Percentiles rank a stretch among this genome's conserved stretches.
These are phyloP conservation scores for Aphis craccivora DNA, from an alignment of 1,140 invertebrate genomes.

Conservation along the genomic window DNA sequence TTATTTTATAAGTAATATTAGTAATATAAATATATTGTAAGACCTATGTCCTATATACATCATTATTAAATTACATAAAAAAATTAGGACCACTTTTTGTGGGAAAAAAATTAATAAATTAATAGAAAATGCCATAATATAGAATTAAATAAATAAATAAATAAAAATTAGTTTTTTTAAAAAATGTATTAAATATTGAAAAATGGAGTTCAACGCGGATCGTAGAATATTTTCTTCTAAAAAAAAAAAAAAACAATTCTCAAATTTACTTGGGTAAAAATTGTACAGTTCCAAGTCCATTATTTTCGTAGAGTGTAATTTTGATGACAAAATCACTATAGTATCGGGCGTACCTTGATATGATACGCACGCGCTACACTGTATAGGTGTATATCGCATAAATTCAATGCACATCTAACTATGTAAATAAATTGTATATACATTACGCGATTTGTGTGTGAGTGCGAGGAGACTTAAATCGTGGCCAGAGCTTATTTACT, in stretches of 20 bases:
- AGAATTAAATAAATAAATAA: no score
- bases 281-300: neutral
- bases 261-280: neutral
- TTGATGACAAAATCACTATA: neutral
- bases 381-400: neutral
- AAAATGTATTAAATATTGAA: neutral
- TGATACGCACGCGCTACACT: neutral
- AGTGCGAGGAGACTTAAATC: neutral
- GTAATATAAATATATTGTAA: no score
- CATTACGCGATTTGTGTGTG: neutral
- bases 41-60: no score
- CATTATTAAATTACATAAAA: no score
- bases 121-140: no score
- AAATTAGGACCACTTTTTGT: no score
- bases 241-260: neutral
- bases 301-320: neutral
- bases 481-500: neutral
- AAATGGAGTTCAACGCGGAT: neutral
- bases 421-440: neutral
- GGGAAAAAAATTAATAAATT: no score
- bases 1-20: no score
- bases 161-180: no score
- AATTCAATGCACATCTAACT: neutral
- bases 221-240: neutral
- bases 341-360: neutral